These are phyloP conservation scores for Cisticola juncidis DNA, from an alignment of 2,113 vertebrate genomes.

Conservation along the genomic window DNA sequence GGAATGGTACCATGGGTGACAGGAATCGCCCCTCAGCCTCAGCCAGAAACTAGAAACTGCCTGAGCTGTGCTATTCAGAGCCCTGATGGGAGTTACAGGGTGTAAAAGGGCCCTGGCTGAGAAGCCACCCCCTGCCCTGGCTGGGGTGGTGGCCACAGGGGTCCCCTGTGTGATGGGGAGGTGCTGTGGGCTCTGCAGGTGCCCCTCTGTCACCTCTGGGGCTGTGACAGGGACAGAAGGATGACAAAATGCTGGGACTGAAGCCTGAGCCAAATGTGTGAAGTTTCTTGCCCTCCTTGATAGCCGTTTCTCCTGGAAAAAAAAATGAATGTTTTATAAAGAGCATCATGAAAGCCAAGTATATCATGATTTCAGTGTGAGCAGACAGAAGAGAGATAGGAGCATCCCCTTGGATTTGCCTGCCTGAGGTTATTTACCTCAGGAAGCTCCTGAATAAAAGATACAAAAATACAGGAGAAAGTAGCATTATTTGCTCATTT, in stretches of 20 bases:
- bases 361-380: neutral
- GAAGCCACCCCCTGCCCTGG: neutral
- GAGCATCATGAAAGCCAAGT: conserved; percentile 23
- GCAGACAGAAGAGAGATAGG: conserved; percentile 7
- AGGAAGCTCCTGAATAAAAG: conserved; percentile 57
- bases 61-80: neutral
- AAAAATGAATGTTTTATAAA: conserved; percentile 5
- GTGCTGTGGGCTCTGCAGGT: neutral
- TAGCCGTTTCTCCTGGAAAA: neutral
- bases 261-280: neutral
- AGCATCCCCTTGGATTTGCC: conserved; percentile 34
- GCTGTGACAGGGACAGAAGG: neutral
- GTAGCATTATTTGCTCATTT: conserved; percentile 11
- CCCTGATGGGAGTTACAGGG: neutral
- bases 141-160: rapidly evolving
- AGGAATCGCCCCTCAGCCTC: neutral
- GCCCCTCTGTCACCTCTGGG: neutral
- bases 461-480: neutral
- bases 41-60: neutral
- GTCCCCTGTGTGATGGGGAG: neutral
- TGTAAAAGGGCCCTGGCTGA: neutral
- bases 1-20: neutral
- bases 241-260: neutral
- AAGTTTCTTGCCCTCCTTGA: neutral
- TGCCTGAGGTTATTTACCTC: conserved; percentile 60